Evolutionary conservation across 64 coral and sea anemone species (phyloP), one percentile per base, ranked within the genome.

Genomic region (Montipora cactus): DNA sequence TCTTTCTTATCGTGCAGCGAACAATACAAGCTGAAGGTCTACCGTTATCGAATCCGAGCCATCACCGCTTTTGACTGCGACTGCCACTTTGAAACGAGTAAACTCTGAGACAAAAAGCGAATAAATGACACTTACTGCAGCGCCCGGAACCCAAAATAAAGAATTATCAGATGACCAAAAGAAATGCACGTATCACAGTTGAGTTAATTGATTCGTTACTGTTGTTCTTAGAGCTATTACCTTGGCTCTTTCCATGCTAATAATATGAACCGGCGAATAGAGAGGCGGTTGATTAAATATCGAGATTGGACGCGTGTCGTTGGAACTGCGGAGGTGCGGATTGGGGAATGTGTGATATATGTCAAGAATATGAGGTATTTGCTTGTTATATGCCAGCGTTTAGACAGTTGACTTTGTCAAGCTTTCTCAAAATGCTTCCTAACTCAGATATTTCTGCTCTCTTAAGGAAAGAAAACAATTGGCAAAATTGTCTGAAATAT

Each of bases 81-180:
- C 74, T 37, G 12, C 18, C 76, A 78, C 76, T 49, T 49, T 37
- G 46, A 37, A 78, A 78, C 76, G 76, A 78, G 76, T 50, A 49
- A 78, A 78, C 76, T 16, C 11, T 19, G 14, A 50, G 13, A n/a
- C 47, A 78, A 78, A 19, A 45, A 45, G 25, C 74, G 74, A 15
- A 74, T 46, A 14, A 44, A 46, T 15, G 44, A 44, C 74, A 19
- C 76, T 16, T 18, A 49, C 45, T 48, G 59, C 48, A 71, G 12
- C n/a, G 82, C 46, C 82, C 82, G 82, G 82, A 86, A 86, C 10
- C 62, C 45, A 13, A 47, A 84, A 20, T 68, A 69, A 68, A 48
- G 79, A 81, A 62, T 61, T 52, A 44, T 61, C 25, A 15, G 80
- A 23, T 83, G 44, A 47, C 81, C 45, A 7, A 67, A 22, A 49